A percentile compares a stretch with the other conserved stretches of the same genome.
Evolutionary conservation across 2,797 vertebrate species (phyloP).

Genomic region (Thamnophis elegans): DNA sequence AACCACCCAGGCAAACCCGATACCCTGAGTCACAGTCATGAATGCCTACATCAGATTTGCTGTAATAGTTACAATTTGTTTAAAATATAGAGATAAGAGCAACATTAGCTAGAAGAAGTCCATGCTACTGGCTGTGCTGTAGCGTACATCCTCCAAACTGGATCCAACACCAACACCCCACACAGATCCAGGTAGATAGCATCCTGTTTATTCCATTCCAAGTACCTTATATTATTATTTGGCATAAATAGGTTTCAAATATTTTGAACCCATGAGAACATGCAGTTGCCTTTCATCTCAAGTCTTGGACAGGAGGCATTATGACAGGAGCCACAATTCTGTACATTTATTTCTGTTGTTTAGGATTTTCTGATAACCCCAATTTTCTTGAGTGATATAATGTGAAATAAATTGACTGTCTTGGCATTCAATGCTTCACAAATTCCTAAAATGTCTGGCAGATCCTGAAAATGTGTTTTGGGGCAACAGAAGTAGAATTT

Average conservation of each 20-base stretch:
- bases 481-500: not conserved
- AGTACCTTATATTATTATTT: not conserved
- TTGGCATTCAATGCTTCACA: not conserved
- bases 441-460: not conserved
- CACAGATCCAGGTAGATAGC: not conserved
- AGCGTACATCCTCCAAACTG: not conserved
- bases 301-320: not conserved
- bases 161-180: not conserved
- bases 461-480: not conserved
- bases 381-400: not conserved
- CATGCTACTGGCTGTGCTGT: not conserved
- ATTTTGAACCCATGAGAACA: not conserved
- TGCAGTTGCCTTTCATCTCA: not conserved
- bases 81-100: not conserved
- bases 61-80: not conserved
- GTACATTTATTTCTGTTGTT: not conserved
- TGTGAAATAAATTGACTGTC: not conserved
- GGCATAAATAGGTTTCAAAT: not conserved
- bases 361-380: not conserved
- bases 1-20: not conserved
- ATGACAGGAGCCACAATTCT: not conserved
- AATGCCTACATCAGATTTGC: not conserved
- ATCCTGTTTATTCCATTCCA: not conserved
- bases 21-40: not conserved
- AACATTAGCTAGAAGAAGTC: not conserved